Base-by-base conservation (phyloP, 2,797 vertebrate genomes). In the Merluccius polli region DNA sequence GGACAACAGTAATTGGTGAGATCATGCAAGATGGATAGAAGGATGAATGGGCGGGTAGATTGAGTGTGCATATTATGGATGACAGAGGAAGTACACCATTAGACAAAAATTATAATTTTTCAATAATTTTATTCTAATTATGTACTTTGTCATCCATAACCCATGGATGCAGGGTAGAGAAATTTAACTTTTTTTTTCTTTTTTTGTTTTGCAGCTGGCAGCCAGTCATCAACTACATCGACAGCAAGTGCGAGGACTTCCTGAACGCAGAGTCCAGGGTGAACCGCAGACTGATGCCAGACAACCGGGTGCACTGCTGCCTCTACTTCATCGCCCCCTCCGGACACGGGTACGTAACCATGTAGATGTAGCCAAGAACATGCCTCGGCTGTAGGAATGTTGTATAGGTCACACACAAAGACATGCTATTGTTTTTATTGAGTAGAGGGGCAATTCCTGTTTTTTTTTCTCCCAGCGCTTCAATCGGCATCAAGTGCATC, bases 1-100 rank as follows among this genome's bases (percentile, higher is more conserved):
- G 76, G 94, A 95, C 81, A 95, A 95, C 88, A 95, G 94, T 79
- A 94, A 95, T 87, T 95, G 94, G 94, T 94, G 74, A 90, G 90
- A 41, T 59, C 1, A 0, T 18, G 13, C 13, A 6, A 11, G 3
- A n/a, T 59, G 18, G 52, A 59, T 2, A 16, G 41, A 16, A 65
- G 59, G 59, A 65, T 12, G 59, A 59, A 4, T 27, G n/a, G 59
- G 27, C 12, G 5, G 36, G 36, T 6, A 38, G 36, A 38, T 12
- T 12, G 36, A 65, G 21, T 24, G 1, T 63, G 52, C 52, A 11
- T 27, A 27, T 2, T 24, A 24, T 63, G 52, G 52, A 27, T 27
- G n/a, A 18, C 15, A 13, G 16, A 16, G 2, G n/a, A 52, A n/a
- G 48, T 10, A 63, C n/a, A 63, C 27, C 15, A 63, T 27, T 10